These are phyloP conservation scores for Parapsyche elsis DNA, from an alignment of 1,140 invertebrate genomes.

Conservation along the genomic window DNA sequence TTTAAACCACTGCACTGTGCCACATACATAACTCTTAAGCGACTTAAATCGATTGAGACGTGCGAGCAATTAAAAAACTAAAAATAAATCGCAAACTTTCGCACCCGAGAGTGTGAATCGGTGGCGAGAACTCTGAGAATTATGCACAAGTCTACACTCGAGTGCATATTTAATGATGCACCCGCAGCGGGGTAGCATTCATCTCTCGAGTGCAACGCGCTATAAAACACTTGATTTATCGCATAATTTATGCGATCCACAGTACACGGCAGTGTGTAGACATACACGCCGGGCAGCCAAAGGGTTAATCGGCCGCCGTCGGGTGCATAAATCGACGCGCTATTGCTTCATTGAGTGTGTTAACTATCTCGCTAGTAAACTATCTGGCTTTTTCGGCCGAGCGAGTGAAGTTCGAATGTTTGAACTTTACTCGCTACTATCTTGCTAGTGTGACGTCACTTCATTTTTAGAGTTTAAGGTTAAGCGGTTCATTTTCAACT, in stretches of 20 bases:
- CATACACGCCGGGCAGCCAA: not conserved
- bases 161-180: slow-evolving; percentile 18
- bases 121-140: not conserved
- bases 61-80: not conserved
- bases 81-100: not conserved
- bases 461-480: no score
- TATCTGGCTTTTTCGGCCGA: no score
- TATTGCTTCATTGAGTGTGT: slow-evolving; percentile 1
- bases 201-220: slow-evolving; percentile 18
- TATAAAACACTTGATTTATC: slow-evolving; percentile 42
- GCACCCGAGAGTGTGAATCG: not conserved
- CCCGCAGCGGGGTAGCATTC: slow-evolving; percentile 28
- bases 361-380: no score
- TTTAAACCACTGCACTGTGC: no score
- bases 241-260: slow-evolving; percentile 19
- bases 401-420: no score
- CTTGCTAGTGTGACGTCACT: no score
- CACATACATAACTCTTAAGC: no score
- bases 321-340: not conserved
- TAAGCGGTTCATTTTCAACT: no score
- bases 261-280: not conserved
- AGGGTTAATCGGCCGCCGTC: not conserved
- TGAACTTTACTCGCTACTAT: no score
- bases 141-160: not conserved
- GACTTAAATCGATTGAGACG: no score